These are phyloP conservation scores for Sitophilus oryzae DNA, from an alignment of 1,140 invertebrate genomes.

Conservation along the genomic window DNA sequence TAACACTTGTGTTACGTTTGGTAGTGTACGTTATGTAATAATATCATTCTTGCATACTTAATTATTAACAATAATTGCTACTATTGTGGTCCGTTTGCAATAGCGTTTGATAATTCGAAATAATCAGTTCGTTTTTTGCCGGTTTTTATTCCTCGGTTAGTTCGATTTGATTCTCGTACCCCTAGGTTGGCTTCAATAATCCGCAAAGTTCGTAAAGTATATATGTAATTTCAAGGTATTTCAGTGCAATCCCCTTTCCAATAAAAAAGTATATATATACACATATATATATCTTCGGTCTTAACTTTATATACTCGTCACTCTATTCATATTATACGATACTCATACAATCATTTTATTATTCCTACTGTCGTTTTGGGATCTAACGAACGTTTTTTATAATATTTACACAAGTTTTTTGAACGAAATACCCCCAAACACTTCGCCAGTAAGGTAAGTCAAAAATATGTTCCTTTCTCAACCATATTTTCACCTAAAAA, in stretches of 20 bases:
- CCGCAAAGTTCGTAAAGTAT: slow-evolving; percentile 39
- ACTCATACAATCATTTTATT: slow-evolving; percentile 33
- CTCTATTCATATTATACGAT: slow-evolving; percentile 29
- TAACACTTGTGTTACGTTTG: slow-evolving; percentile 48
- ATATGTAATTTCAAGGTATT: slow-evolving; percentile 37
- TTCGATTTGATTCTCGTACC: slow-evolving; percentile 34
- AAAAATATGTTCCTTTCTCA: neutral
- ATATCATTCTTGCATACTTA: slow-evolving; percentile 48
- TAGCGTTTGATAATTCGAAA: slow-evolving; percentile 41
- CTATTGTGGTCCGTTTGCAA: slow-evolving; percentile 45
- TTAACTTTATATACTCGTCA: slow-evolving; percentile 30
- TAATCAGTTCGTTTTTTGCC: slow-evolving; percentile 42
- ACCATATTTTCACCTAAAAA: slow-evolving; percentile 1
- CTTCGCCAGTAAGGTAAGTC: slow-evolving; percentile 25
- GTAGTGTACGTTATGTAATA: slow-evolving; percentile 49
- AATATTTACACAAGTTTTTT: slow-evolving; percentile 25
- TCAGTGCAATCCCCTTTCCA: slow-evolving; percentile 39
- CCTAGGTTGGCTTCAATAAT: slow-evolving; percentile 41
- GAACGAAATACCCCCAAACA: slow-evolving; percentile 8
- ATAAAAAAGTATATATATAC: slow-evolving; percentile 11
- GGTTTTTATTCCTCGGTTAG: slow-evolving; percentile 39
- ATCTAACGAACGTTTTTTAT: slow-evolving; percentile 27
- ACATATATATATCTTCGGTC: slow-evolving; percentile 20
- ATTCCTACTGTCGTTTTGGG: slow-evolving; percentile 26
- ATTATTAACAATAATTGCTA: slow-evolving; percentile 46